A percentile compares a stretch with the other conserved stretches of the same genome.
Evolutionary conservation across 2,888 invertebrate species (phyloP).

Genomic region (Mesorhabditis spiculigera): DNA sequence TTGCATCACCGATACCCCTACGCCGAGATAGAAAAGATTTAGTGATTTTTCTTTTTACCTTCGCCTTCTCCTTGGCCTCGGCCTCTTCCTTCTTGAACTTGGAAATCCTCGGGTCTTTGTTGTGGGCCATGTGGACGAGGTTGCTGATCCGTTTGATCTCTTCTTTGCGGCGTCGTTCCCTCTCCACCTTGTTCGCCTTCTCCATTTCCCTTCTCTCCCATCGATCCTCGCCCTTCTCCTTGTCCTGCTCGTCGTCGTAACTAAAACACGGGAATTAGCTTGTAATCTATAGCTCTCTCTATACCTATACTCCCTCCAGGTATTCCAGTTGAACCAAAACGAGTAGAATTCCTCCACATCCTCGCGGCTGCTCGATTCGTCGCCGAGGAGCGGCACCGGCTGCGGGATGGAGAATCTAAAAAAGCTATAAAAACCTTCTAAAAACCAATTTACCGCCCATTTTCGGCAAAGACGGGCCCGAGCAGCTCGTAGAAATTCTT

Average conservation of each 20-base stretch:
- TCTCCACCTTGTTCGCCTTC: conserved; percentile 85
- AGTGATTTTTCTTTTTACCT: background rate
- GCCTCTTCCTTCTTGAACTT: conserved; percentile 90
- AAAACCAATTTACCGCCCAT: conserved; percentile 61
- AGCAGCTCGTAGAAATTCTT: conserved; percentile 73
- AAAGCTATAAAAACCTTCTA: conserved; percentile 13
- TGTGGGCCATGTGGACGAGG: conserved; percentile 88
- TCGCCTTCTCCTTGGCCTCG: conserved; percentile 68
- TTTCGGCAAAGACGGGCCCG: conserved; percentile 63
- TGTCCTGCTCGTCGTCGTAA: conserved; percentile 96
- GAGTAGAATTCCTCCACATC: conserved; percentile 90
- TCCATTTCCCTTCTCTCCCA: conserved; percentile 97
- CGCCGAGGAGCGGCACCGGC: conserved; percentile 79
- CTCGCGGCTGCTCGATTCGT: conserved; percentile 74
- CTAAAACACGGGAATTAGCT: conserved; percentile 65
- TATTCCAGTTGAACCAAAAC: conserved; percentile 93
- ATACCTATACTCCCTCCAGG: conserved; percentile 86
- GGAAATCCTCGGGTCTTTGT: conserved; percentile 85
- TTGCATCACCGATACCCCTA: no score
- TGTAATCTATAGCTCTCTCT: background rate
- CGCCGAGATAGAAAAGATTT: no score
- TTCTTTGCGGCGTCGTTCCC: conserved; percentile 90
- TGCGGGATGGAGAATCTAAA: conserved; percentile 82
- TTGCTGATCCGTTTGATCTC: conserved; percentile 87
- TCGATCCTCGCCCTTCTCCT: conserved; percentile 89